Evolutionary conservation across 35 echinoderm and acorn worm genomes (phyloP).

Genomic region (Amphiura filiformis): DNA sequence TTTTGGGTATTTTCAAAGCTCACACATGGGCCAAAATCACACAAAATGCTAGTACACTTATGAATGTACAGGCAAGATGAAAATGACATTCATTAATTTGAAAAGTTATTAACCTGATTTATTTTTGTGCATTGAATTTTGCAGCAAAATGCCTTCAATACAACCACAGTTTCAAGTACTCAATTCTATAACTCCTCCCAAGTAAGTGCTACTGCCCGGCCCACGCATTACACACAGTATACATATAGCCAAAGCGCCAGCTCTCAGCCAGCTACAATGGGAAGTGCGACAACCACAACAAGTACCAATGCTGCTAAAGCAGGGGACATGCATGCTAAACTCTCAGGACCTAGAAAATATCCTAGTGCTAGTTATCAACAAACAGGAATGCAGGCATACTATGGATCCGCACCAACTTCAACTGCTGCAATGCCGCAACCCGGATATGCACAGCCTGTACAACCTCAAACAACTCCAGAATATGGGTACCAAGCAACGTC

Average conservation of each 20-base stretch:
- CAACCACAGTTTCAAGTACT: constrained; percentile 90
- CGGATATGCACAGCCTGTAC: not conserved
- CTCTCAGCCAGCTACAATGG: not conserved
- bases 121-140: not conserved
- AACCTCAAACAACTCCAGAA: not conserved
- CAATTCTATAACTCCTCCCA: constrained; percentile 78
- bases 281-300: constrained; percentile 2
- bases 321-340: constrained; percentile 26
- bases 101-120: no score
- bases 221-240: constrained; percentile 36
- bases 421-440: not conserved
- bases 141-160: constrained; percentile 55
- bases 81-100: no score
- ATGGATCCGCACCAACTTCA: not conserved
- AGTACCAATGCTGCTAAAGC: constrained; percentile 18
- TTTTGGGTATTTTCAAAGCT: no score
- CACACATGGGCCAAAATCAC: constrained; percentile 92
- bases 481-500: constrained; percentile 22
- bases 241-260: constrained; percentile 27
- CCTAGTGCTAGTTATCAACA: constrained; percentile 55
- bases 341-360: constrained; percentile 40
- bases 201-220: constrained; percentile 42
- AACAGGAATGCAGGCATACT: constrained; percentile 73
- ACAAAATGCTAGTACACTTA: constrained; percentile 60
- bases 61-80: constrained; percentile 82